Conservation (phyloP, 2,888 invertebrate species). For the Uloborus plumipes region DNA sequence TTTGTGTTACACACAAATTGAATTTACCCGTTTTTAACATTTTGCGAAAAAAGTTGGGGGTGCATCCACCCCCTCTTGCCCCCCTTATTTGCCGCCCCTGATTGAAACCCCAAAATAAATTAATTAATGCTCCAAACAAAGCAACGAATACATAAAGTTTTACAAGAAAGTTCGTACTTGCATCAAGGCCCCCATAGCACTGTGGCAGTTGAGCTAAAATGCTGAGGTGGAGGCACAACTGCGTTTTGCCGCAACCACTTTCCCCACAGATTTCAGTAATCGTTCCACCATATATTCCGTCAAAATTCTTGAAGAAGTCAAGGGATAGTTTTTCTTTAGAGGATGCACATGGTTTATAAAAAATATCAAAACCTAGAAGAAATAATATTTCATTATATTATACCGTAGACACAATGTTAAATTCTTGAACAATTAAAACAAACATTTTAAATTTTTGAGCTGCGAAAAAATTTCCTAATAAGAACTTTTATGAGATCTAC, state of each 20-base stretch:
- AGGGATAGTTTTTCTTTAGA: not conserved
- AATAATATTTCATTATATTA: not conserved
- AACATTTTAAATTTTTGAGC: too few relatives aligned
- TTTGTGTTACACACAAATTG: too few relatives aligned
- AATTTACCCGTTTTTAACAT: too few relatives aligned
- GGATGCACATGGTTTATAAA: not conserved
- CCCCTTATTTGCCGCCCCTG: too few relatives aligned
- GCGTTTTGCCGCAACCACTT: conserved; percentile 86
- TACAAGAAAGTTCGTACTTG: conserved; percentile 18
- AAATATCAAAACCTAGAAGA: conserved; percentile 15
- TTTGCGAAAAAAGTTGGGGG: too few relatives aligned
- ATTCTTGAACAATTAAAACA: not conserved
- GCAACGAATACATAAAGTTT: not conserved
- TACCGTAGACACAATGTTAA: not conserved
- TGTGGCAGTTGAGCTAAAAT: conserved; percentile 77
- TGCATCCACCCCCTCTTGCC: too few relatives aligned
- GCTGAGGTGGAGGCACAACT: conserved; percentile 81
- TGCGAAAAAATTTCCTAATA: too few relatives aligned
- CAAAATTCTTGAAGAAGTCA: conserved; percentile 5
- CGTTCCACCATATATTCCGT: conserved; percentile 32
- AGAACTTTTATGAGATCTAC: too few relatives aligned
- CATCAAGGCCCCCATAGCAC: conserved; percentile 74
- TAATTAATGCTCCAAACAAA: not conserved
- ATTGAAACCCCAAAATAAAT: not conserved
- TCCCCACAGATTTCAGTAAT: conserved; percentile 86